Evolutionary conservation across 2,797 vertebrate genomes (phyloP), one percentile per base, ranked within the genome.

Genomic region (Lateolabrax maculatus): DNA sequence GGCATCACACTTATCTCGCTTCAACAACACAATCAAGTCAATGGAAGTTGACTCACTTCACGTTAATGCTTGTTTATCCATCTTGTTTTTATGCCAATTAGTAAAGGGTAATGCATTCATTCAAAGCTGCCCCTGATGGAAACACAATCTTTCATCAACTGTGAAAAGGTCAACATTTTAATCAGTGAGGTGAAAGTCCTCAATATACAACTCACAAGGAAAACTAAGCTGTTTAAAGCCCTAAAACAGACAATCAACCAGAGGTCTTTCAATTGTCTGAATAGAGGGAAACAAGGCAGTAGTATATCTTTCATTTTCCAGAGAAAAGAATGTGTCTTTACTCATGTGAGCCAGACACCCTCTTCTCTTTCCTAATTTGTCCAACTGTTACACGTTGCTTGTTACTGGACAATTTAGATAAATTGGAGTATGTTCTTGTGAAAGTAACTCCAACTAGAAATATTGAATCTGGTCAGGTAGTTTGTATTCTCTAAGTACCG

Each of bases 81-180:
- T 37, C 57, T 31, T 15, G 9, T 57, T 63, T 77, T 44, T 53
- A 44, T 23, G 52, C 3, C 8, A 8, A 44, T 52, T 48, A 65
- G 51, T 41, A 77, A 65, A 83, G 34, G 44, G 27, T 46, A 70
- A 79, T 25, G 37, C 49, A 64, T 62, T 80, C 57, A 71, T 77
- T 76, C 43, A 76, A 39, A 80, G 60, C 43, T 29, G n/a, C 15
- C 7, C 19, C 48, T 65, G 43, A 68, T 65, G 51, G 66, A 63
- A 75, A 65, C 36, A 23, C 44, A 5, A 63, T 53, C 37, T 27
- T 69, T 53, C 29, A 41, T 19, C 16, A 37, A 57, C 46, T 58
- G 71, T 65, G 70, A 65, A 71, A 79, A 83, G 79, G 77, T 73
- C 75, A 46, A 55, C 58, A n/a, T 66, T 71, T 76, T 74, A 75